Conservation (phyloP, 1,140 invertebrate genomes). For the Zaprionus ghesquierei region DNA sequence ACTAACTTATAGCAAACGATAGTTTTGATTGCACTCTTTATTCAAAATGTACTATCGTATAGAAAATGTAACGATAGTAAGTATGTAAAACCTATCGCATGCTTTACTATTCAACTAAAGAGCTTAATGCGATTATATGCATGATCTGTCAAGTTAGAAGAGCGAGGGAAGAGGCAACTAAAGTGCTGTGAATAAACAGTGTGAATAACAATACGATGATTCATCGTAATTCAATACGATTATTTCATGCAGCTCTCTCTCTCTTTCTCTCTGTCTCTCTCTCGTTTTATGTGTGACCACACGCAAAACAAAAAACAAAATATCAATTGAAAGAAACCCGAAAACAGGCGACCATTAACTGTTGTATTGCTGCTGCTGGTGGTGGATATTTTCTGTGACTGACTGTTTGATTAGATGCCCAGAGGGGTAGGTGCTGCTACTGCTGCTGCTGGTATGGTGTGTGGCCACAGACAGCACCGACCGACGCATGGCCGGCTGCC, state of each 20-base stretch:
- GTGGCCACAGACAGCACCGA: neutral
- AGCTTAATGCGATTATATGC: neutral
- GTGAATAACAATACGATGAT: neutral
- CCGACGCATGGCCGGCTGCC: constrained; percentile 4
- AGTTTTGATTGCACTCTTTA: neutral
- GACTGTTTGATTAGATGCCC: constrained; percentile 28
- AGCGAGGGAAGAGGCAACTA: too few relatives aligned
- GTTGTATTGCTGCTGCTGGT: neutral
- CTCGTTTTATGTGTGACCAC: neutral
- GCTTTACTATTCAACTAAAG: neutral
- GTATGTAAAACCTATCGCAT: too few relatives aligned
- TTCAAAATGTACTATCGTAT: neutral
- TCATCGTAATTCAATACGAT: constrained; percentile 2
- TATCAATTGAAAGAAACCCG: constrained; percentile 21
- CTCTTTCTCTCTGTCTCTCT: too few relatives aligned
- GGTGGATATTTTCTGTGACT: constrained; percentile 9
- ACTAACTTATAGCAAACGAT: neutral
- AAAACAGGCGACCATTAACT: constrained; percentile 16
- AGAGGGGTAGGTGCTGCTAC: neutral
- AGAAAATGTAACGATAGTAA: neutral
- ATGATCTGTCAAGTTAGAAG: too few relatives aligned
- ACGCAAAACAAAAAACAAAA: neutral
- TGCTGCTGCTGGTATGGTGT: neutral
- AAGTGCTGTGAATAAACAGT: neutral
- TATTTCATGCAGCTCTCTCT: neutral